A percentile compares a stretch with the other conserved stretches of the same genome.
These are phyloP conservation scores for Drosophila nigrodunni DNA, from an alignment of 1,140 invertebrate genomes.

Conservation along the genomic window DNA sequence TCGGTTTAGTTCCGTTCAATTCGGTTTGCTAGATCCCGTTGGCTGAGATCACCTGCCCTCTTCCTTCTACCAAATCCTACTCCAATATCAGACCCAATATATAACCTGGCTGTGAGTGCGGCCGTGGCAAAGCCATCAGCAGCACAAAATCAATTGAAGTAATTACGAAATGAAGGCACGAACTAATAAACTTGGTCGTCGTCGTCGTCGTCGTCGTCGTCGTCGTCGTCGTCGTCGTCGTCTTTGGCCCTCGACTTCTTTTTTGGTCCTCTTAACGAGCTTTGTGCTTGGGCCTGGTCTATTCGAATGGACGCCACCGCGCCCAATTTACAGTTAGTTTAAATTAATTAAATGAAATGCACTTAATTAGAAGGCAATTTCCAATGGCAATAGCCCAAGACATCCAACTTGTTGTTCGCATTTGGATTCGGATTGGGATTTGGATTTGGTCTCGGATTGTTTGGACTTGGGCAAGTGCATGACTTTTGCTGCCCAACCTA, in stretches of 20 bases:
- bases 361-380: slow-evolving; percentile 81
- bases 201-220: slow-evolving; percentile 51
- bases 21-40: slow-evolving; percentile 60
- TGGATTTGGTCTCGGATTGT: slow-evolving; percentile 14
- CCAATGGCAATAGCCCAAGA: slow-evolving; percentile 55
- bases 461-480: slow-evolving; percentile 68
- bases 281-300: slow-evolving; percentile 29
- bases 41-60: slow-evolving; percentile 33
- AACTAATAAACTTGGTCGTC: slow-evolving; percentile 83
- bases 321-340: slow-evolving; percentile 83
- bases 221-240: slow-evolving; percentile 62
- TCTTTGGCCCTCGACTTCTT: slow-evolving; percentile 52
- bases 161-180: slow-evolving; percentile 83
- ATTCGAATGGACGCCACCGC: slow-evolving; percentile 60
- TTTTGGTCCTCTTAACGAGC: slow-evolving; percentile 56
- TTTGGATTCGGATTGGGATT: slow-evolving; percentile 18
- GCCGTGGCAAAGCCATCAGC: slow-evolving; percentile 68
- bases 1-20: slow-evolving; percentile 67
- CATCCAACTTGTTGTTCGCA: slow-evolving; percentile 26
- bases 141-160: slow-evolving; percentile 82
- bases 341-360: slow-evolving; percentile 83
- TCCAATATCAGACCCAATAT: too few relatives aligned
- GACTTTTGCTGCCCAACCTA: slow-evolving; percentile 76
- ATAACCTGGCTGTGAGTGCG: slow-evolving; percentile 18
- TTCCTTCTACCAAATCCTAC: neutral